These are phyloP conservation scores for Dryococelus australis DNA, from an alignment of 2,888 invertebrate genomes.

Conservation along the genomic window DNA sequence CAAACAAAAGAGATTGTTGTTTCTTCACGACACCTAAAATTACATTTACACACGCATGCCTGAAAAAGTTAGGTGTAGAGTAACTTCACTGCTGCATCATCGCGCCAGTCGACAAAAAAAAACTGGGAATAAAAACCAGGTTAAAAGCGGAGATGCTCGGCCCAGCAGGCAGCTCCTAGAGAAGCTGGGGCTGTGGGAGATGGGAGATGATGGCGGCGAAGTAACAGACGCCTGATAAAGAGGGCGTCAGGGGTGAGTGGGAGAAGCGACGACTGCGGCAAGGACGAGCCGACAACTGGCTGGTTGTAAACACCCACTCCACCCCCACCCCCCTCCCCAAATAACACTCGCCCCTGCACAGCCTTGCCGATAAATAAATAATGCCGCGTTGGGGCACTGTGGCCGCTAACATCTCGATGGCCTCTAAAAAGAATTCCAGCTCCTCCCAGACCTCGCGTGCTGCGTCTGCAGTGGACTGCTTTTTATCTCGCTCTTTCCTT, in stretches of 20 bases:
- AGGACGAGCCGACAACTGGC: neutral
- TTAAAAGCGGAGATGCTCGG: too few species aligned
- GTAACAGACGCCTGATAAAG: slow-evolving; percentile 1
- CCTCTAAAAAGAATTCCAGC: neutral
- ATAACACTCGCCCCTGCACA: neutral
- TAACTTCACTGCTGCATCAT: too few species aligned
- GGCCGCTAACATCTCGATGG: slow-evolving; percentile 16
- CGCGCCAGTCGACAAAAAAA: too few species aligned
- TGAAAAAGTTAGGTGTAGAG: too few species aligned
- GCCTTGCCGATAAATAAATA: neutral
- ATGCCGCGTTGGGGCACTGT: neutral
- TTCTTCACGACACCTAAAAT: too few species aligned
- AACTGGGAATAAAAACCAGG: too few species aligned
- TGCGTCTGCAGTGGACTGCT: neutral
- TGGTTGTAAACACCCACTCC: slow-evolving; percentile 2
- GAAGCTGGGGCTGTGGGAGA: neutral
- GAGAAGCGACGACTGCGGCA: neutral
- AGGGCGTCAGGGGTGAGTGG: neutral
- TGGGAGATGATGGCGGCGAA: neutral
- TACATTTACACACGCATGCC: too few species aligned
- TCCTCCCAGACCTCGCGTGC: neutral
- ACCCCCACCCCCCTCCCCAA: neutral
- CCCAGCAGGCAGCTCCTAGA: too few species aligned
- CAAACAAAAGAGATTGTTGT: too few species aligned
- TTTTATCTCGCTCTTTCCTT: neutral